Percentiles rank a stretch among this genome's conserved stretches.
These are phyloP conservation scores for Drosophila acutilabella DNA, from an alignment of 2,888 invertebrate species.

Conservation along the genomic window DNA sequence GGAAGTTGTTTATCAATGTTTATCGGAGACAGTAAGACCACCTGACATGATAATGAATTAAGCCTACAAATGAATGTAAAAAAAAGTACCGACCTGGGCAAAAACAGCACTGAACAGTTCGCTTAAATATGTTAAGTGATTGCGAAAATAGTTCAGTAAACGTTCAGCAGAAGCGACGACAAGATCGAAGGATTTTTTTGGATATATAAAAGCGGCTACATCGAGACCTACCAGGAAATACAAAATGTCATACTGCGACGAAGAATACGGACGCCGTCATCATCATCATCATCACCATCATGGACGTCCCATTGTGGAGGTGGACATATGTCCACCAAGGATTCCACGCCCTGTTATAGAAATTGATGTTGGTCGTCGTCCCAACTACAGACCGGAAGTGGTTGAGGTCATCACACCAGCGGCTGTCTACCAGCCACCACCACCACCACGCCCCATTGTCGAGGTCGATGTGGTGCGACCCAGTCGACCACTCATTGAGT, in stretches of 20 bases:
- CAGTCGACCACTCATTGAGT: conserved; percentile 65
- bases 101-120: conserved; percentile 18
- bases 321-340: conserved; percentile 75
- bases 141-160: conserved; percentile 55
- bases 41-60: conserved; percentile 70
- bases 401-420: conserved; percentile 70
- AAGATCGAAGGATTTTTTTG: conserved; percentile 16
- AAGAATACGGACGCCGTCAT: conserved; percentile 54
- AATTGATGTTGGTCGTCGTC: conserved; percentile 64
- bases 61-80: conserved; percentile 39
- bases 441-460: conserved; percentile 59
- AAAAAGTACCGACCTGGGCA: conserved; percentile 50
- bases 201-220: conserved; percentile 1
- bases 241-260: conserved; percentile 73
- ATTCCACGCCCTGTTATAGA: conserved; percentile 68
- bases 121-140: conserved; percentile 66
- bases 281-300: conserved; percentile 67
- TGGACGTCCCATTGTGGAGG: conserved; percentile 78
- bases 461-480: conserved; percentile 74
- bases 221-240: conserved; percentile 21
- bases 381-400: conserved; percentile 44
- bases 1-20: conserved; percentile 70
- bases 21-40: conserved; percentile 63
- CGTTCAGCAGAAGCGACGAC: conserved; percentile 29
- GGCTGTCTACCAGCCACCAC: conserved; percentile 60